These are phyloP conservation scores for Oenanthe melanoleuca DNA, from an alignment of 2,113 vertebrate species.

Conservation along the genomic window DNA sequence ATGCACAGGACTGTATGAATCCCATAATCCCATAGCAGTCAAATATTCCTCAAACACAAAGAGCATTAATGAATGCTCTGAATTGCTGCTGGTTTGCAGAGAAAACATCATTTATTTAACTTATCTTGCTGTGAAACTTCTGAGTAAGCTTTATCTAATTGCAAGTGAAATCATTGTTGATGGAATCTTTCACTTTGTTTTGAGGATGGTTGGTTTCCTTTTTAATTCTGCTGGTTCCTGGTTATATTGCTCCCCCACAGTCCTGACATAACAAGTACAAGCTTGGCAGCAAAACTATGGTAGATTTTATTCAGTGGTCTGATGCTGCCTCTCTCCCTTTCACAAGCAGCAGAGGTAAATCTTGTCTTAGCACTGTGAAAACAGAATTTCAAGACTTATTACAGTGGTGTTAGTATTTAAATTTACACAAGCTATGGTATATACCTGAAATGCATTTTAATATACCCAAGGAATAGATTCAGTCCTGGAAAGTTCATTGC, in stretches of 20 bases:
- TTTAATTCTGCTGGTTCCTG: not conserved
- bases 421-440: constrained; percentile 30
- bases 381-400: not conserved
- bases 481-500: constrained; percentile 64
- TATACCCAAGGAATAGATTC: constrained; percentile 30
- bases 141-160: not conserved
- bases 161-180: not conserved
- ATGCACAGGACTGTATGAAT: not conserved
- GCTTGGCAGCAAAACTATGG: not conserved
- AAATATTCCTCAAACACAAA: not conserved
- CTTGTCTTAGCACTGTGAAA: not conserved
- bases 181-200: not conserved
- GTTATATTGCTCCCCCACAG: not conserved
- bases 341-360: not conserved
- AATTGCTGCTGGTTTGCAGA: not conserved
- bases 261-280: not conserved
- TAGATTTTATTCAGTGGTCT: not conserved
- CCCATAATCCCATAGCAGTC: not conserved
- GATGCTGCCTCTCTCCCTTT: not conserved
- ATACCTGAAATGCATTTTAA: constrained; percentile 64
- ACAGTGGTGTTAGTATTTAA: not conserved
- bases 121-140: not conserved
- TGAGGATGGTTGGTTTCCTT: not conserved
- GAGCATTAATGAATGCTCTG: not conserved
- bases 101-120: not conserved